Evolutionary conservation across 2,888 invertebrate genomes (phyloP).

Genomic region (Gandaritis pyraliata): DNA sequence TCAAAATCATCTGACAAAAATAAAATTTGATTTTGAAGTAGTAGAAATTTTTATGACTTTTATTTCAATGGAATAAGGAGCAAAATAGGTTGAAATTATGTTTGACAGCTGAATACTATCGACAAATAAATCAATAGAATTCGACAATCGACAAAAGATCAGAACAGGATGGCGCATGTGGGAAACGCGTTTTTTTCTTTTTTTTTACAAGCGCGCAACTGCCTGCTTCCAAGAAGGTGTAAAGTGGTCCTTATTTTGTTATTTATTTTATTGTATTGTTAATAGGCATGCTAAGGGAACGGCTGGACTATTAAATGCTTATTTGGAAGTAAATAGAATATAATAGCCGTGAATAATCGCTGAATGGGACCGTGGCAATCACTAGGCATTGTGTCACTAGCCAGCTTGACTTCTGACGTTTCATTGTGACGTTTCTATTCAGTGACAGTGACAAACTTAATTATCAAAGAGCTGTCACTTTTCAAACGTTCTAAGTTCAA

Average conservation of each 20-base stretch:
- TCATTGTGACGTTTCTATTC: conserved; percentile 62
- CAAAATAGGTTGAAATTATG: conserved; percentile 37
- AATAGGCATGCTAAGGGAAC: conserved; percentile 78
- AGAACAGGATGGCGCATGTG: conserved; percentile 55
- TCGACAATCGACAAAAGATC: conserved; percentile 57
- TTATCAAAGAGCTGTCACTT: conserved; percentile 43
- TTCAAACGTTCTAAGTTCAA: conserved; percentile 36
- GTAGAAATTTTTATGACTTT: conserved; percentile 10
- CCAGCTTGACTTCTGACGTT: conserved; percentile 67
- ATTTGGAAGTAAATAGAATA: conserved; percentile 84
- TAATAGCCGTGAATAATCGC: conserved; percentile 81
- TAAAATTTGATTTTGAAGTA: conserved; percentile 28
- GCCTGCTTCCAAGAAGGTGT: conserved; percentile 82
- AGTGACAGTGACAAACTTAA: conserved; percentile 50
- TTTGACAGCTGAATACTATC: conserved; percentile 36
- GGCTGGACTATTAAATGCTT: conserved; percentile 81
- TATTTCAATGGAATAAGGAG: conserved; percentile 37
- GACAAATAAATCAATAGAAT: conserved; percentile 50
- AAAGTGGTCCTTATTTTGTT: conserved; percentile 80
- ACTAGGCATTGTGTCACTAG: conserved; percentile 65
- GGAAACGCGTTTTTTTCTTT: conserved; percentile 58
- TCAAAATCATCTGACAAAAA: conserved; percentile 48
- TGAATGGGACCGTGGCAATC: conserved; percentile 76
- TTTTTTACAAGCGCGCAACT: conserved; percentile 69
- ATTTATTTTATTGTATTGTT: conserved; percentile 84